Percentiles rank a stretch among this genome's conserved stretches.
Evolutionary conservation across 1,140 invertebrate genomes (phyloP).

Genomic region (Listronotus oregonensis): DNA sequence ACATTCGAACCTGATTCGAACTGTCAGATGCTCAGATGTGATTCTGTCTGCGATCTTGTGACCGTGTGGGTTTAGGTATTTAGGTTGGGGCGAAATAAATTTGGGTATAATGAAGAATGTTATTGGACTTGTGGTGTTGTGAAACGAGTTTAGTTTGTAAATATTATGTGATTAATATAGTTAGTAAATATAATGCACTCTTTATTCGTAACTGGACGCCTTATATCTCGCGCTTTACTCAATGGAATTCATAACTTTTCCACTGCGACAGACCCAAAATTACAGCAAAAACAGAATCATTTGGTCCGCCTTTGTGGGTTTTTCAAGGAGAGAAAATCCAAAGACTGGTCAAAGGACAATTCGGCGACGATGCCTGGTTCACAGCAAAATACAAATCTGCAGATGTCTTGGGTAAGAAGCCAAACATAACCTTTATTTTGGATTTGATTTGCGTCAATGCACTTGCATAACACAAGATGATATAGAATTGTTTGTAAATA

Average conservation of each 20-base stretch:
- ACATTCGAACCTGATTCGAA: not conserved
- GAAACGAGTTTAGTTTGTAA: not conserved
- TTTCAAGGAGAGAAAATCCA: slow-evolving; percentile 83
- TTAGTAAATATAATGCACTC: slow-evolving; percentile 68
- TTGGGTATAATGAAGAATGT: slow-evolving; percentile 17
- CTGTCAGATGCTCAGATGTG: not conserved
- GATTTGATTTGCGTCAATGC: slow-evolving; percentile 9
- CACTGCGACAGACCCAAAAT: slow-evolving; percentile 66
- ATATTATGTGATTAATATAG: slow-evolving; percentile 23
- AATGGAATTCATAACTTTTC: slow-evolving; percentile 75
- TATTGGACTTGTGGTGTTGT: slow-evolving; percentile 6
- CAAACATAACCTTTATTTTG: slow-evolving; percentile 32
- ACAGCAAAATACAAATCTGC: slow-evolving; percentile 82
- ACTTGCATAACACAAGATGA: slow-evolving; percentile 6
- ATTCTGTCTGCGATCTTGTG: slow-evolving; percentile 24
- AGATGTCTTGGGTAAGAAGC: slow-evolving; percentile 84
- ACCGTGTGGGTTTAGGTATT: slow-evolving; percentile 23
- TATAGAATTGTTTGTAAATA: no score
- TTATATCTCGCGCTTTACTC: slow-evolving; percentile 76
- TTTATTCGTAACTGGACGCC: slow-evolving; percentile 76
- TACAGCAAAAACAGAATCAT: slow-evolving; percentile 69
- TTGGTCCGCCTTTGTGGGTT: slow-evolving; percentile 88
- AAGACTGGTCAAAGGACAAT: slow-evolving; percentile 83
- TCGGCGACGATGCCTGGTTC: slow-evolving; percentile 97
- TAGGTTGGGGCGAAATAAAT: slow-evolving; percentile 9